A percentile compares a stretch with the other conserved stretches of the same genome.
These are phyloP conservation scores for Drosophila guanche DNA, from an alignment of 1,140 invertebrate species.

Conservation along the genomic window DNA sequence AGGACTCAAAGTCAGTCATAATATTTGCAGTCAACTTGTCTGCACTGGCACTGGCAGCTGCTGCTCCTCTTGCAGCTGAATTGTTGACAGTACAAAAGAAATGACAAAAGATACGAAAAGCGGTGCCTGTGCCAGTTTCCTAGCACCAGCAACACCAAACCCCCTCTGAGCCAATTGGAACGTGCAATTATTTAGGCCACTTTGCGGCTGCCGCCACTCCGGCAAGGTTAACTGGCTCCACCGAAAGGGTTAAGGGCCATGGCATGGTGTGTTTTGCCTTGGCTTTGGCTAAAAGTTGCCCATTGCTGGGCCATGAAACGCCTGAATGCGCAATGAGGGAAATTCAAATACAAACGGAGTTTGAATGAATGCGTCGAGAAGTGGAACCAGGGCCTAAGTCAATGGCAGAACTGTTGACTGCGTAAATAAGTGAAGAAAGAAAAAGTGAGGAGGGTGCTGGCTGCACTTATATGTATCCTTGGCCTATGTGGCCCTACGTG, in stretches of 20 bases:
- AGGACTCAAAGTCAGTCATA: conserved; percentile 24
- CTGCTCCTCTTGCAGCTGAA: conserved; percentile 38
- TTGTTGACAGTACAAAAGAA: conserved; percentile 60
- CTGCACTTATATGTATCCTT: conserved; percentile 54
- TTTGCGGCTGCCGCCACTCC: conserved; percentile 6
- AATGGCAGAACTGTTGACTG: conserved; percentile 66
- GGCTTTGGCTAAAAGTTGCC: conserved; percentile 49
- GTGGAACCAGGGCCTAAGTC: conserved; percentile 36
- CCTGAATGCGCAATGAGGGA: conserved; percentile 74
- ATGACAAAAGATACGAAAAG: conserved; percentile 38
- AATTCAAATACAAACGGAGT: conserved; percentile 63
- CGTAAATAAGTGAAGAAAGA: conserved; percentile 47
- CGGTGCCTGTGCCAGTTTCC: conserved; percentile 21
- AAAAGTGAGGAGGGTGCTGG: neutral
- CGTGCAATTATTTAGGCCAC: conserved; percentile 54
- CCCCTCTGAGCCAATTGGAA: conserved; percentile 56
- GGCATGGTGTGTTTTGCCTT: conserved; percentile 17
- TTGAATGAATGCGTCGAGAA: conserved; percentile 70
- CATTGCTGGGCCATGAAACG: conserved; percentile 52
- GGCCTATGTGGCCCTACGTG: conserved; percentile 53
- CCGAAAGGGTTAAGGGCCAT: conserved; percentile 13
- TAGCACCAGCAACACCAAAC: no score
- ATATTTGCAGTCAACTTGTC: conserved; percentile 59
- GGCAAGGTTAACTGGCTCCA: conserved; percentile 43
- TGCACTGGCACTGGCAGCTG: conserved; percentile 25